Conservation (phyloP, 2,888 invertebrate species). For the Erynnis tages region DNA sequence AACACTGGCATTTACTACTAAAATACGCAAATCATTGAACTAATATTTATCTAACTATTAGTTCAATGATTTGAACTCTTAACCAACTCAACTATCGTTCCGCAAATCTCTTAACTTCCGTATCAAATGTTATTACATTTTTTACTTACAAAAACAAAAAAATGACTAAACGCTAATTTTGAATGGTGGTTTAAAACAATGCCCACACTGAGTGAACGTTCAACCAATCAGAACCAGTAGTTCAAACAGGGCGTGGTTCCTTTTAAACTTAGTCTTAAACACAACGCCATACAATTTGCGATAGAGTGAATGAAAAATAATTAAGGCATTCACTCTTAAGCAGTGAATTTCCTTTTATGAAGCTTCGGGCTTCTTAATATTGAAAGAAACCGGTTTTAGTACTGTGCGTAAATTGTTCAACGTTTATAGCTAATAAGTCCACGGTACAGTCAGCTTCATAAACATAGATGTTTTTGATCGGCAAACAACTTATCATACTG, state of each 20-base stretch:
- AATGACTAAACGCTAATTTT: conserved; percentile 40
- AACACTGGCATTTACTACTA: too few species aligned
- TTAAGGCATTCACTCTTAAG: conserved; percentile 58
- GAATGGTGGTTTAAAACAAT: conserved; percentile 59
- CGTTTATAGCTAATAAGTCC: conserved; percentile 9
- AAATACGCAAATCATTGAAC: too few species aligned
- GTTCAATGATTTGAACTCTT: too few species aligned
- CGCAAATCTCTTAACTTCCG: background rate
- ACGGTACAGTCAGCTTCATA: too few species aligned
- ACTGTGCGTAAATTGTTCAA: conserved; percentile 5
- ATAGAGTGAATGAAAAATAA: conserved; percentile 58
- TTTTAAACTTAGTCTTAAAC: conserved; percentile 60
- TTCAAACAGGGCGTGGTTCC: conserved; percentile 64
- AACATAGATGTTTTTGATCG: too few species aligned
- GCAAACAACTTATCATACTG: too few species aligned
- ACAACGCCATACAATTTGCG: conserved; percentile 61
- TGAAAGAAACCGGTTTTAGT: conserved; percentile 16
- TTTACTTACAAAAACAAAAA: conserved; percentile 18
- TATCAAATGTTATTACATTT: conserved; percentile 3
- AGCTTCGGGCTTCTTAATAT: conserved; percentile 9
- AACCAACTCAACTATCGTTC: too few species aligned
- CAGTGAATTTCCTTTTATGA: conserved; percentile 34
- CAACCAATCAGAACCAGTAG: conserved; percentile 64
- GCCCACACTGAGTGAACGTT: conserved; percentile 55
- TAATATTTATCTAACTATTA: too few species aligned